Evolutionary conservation across 1,140 invertebrate genomes (phyloP), one percentile per base, ranked within the genome.

Genomic region (Oppia nitens): DNA sequence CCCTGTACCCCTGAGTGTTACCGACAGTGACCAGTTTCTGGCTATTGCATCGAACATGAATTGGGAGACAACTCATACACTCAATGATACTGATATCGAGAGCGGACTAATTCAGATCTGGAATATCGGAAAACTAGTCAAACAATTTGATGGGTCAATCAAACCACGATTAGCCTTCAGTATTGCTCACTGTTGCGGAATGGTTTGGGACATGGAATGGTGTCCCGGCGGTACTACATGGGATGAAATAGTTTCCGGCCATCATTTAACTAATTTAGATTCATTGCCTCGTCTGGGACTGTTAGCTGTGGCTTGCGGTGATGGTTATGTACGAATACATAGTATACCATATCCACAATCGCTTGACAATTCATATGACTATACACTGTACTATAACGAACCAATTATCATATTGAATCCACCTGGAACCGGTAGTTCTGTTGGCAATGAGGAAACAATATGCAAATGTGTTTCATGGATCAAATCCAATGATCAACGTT

Each of bases 131-230:
- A 32, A 62, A 12, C 66, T 79, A 53, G 50, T 68, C 53, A 69
- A 25, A 6, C 9, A 49, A 24, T 53, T 54, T 3, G n/a, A 12
- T 29, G 23, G 1, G 28, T 51, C 23, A 40, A 59, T 48, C 17
- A 32, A 60, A 55, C 72, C 75, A 3, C 61, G 59, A 53, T 69
- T 81, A 54, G 67, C 70, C 1, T 76, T 80, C 57, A 76, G 75
- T 1, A 69, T 85, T 52, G 74, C 74, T 27, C 79, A 83, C 65
- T 72, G 80, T 23, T 73, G 71, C 63, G 83, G 83, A 17, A 75
- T 76, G 4, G 70, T 83, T n/a, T 84, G 81, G 81, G 72, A 75
- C 29, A 70, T 84, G 67, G 77, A 79, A 65, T 86, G 83, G 82
- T 85, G 84, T 71, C 83, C 83, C 11, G 83, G 81, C 0, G 83